Conservation (phyloP, 2,797 vertebrate genomes). For the Acanthurus lineatus region DNA sequence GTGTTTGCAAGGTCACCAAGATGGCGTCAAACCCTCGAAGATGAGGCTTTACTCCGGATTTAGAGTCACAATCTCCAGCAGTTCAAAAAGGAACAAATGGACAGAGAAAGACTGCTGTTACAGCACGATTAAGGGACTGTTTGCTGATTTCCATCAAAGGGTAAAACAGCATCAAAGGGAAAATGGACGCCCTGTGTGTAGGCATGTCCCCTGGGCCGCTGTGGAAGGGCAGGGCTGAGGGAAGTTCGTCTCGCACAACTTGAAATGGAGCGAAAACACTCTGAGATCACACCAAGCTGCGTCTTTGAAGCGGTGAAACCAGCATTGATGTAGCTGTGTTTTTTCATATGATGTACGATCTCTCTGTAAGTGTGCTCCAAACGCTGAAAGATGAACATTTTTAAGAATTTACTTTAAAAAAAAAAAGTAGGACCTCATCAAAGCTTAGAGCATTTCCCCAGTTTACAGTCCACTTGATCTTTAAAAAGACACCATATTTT, state of each 20-base stretch:
- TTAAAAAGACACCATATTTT: constrained; percentile 2
- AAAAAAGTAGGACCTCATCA: neutral
- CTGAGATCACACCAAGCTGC: constrained; percentile 38
- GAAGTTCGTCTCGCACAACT: constrained; percentile 39
- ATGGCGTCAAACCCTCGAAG: neutral
- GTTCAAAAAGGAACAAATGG: constrained; percentile 44
- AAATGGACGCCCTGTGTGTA: constrained; percentile 41
- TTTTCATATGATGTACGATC: constrained; percentile 18
- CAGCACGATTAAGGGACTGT: constrained; percentile 31
- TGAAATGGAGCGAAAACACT: constrained; percentile 42
- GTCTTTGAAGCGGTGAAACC: constrained; percentile 43
- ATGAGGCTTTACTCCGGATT: constrained; percentile 20
- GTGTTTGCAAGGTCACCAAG: constrained; percentile 38
- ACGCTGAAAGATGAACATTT: neutral
- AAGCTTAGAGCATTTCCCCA: neutral
- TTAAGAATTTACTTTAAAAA: neutral
- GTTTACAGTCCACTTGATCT: neutral
- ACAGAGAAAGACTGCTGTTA: neutral
- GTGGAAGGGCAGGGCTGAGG: constrained; percentile 44
- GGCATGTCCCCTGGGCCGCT: constrained; percentile 45
- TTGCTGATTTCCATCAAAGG: constrained; percentile 70
- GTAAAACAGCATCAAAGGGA: constrained; percentile 58
- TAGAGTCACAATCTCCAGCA: constrained; percentile 8
- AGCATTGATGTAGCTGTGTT: constrained; percentile 13
- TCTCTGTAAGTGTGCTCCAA: neutral